Evolutionary conservation across 30 jellyfish, hydroid and myxozoan genomes (phyloP).

Genomic region (Calvadosia cruxmelitensis): DNA sequence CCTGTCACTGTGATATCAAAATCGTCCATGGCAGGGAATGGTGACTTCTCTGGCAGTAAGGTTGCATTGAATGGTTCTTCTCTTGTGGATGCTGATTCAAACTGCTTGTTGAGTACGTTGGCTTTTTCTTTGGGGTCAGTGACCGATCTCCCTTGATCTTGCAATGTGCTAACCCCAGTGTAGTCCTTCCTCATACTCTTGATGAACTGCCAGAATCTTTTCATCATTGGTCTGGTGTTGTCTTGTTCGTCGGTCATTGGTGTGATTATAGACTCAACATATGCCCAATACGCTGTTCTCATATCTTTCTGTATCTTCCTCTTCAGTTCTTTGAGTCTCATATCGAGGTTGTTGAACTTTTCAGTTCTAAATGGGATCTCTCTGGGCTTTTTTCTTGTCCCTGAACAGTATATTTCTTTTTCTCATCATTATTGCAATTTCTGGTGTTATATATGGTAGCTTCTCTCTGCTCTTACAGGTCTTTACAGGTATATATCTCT

Average conservation of each 20-base stretch:
- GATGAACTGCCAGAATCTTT: conserved; percentile 19
- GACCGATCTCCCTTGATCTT: conserved; percentile 17
- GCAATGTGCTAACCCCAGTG: conserved; percentile 11
- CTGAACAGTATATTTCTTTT: too few species aligned
- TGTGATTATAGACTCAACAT: neutral
- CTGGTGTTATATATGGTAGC: neutral
- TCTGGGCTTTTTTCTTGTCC: neutral
- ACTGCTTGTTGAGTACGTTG: conserved; percentile 18
- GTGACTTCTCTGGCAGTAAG: conserved; percentile 13
- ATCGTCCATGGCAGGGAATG: conserved; percentile 19
- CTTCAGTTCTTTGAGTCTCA: too few species aligned
- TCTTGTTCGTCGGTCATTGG: neutral
- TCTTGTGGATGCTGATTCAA: conserved; percentile 12
- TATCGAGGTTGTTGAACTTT: too few species aligned
- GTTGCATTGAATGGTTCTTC: conserved; percentile 8
- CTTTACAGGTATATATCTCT: neutral
- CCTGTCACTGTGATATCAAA: conserved; percentile 13
- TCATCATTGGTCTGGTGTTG: neutral
- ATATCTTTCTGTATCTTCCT: neutral
- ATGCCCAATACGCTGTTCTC: neutral
- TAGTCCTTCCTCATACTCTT: conserved; percentile 20
- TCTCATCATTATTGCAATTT: too few species aligned
- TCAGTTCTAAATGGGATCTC: too few species aligned
- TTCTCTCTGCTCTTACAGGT: neutral
- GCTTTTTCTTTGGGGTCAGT: conserved; percentile 24